Evolutionary conservation across 2,113 vertebrate genomes (phyloP), one percentile per base, ranked within the genome.

Genomic region (Apteryx owenii): DNA sequence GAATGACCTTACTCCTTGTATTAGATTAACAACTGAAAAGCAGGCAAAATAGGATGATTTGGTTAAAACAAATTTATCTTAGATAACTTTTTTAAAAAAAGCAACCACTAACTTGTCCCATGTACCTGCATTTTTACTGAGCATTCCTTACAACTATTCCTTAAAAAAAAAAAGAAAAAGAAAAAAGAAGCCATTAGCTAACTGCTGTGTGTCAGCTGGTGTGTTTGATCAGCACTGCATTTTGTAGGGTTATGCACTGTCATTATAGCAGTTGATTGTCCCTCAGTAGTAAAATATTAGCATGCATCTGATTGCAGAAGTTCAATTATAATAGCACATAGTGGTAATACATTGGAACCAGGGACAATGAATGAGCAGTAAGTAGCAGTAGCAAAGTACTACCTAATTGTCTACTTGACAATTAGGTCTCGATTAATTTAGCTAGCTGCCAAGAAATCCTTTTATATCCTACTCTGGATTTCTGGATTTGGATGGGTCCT

Each of bases 251-350:
- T 83, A 50, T 76, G 77, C 66, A 82, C 83, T 94, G 78, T 89
- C 90, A 56, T 81, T 92, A 46, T 44, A 46, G 50, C 40, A 77
- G 79, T 38, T 60, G 51, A 85, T 91, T 93, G 68, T 69, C 87
- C 69, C 84, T 62, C 54, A 38, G 79, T 93, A 86, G 85, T 93
- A 91, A 95, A 94, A 88, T 89, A 94, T 85, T 94, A 95, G 58
- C 58, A 51, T 54, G 50, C 51, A 54, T 77, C 61, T 56, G 81
- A 73, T 61, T 51, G 48, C 42, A 90, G 71, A 91, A 78, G 60
- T 83, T 93, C 79, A 88, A 19, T 64, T 72, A 78, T 54, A 78
- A 70, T 51, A 90, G 71, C 64, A 60, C 60, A 85, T 13, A 85
- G 66, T 4, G 29, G 42, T 40, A 88, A 82, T 72, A 42, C 7